Evolutionary conservation across 2,797 vertebrate species (phyloP).

Genomic region (Liparis tanakae): DNA sequence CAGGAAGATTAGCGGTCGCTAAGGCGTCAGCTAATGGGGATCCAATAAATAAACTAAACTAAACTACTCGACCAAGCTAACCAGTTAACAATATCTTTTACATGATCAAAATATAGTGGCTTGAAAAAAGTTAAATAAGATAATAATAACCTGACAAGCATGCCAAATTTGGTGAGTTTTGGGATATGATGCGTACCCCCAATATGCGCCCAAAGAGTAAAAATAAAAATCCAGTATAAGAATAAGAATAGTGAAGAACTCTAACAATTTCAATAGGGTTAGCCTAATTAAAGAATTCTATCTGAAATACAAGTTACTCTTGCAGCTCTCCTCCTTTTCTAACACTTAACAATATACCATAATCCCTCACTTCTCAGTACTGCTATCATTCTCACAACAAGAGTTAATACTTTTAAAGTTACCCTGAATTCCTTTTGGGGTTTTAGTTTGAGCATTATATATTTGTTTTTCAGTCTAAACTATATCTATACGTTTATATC

Average conservation of each 20-base stretch:
- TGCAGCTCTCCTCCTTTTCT: not conserved
- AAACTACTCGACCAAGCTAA: not conserved
- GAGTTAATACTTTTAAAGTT: not conserved
- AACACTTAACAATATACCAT: not conserved
- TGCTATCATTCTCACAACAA: not conserved
- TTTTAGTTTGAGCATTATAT: not conserved
- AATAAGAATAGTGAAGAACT: too few species aligned
- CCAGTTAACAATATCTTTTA: not conserved
- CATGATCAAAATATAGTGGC: not conserved
- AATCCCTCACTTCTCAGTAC: not conserved
- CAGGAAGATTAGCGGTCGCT: too few species aligned
- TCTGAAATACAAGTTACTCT: not conserved
- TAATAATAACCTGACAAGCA: too few species aligned
- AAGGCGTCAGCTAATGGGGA: too few species aligned
- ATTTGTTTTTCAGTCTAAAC: not conserved
- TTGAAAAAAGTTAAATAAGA: not conserved
- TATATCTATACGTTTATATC: not conserved
- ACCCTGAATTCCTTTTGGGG: not conserved
- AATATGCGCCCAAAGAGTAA: too few species aligned
- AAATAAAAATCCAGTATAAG: too few species aligned
- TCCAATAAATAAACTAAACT: too few species aligned
- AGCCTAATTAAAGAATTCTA: not conserved
- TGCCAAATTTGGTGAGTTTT: too few species aligned
- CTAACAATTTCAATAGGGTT: too few species aligned
- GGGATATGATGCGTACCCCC: too few species aligned